Conservation (phyloP, 2,888 invertebrate species). For the Callyntrura sp. region DNA sequence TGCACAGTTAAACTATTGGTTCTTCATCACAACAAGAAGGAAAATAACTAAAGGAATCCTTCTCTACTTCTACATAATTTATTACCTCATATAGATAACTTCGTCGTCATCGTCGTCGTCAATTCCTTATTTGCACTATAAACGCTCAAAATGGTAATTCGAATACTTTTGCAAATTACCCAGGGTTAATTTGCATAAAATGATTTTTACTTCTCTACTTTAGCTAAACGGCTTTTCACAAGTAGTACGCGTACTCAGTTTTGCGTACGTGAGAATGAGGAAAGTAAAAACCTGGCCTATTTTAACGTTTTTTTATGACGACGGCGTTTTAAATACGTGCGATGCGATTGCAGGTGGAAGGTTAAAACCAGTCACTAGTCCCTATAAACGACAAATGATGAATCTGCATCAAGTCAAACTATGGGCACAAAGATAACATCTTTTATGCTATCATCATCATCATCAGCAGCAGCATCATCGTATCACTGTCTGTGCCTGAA, state of each 20-base stretch:
- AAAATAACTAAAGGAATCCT: not conserved
- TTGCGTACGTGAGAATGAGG: not conserved
- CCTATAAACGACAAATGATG: no score
- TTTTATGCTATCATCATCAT: no score
- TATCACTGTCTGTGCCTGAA: no score
- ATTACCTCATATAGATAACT: constrained; percentile 26
- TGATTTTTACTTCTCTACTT: not conserved
- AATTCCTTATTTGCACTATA: constrained; percentile 8
- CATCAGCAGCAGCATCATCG: no score
- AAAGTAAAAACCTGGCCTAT: not conserved
- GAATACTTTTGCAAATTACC: not conserved
- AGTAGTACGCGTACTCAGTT: not conserved
- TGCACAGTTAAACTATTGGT: not conserved
- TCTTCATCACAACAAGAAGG: not conserved
- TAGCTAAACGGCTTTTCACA: no score
- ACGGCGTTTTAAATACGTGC: not conserved
- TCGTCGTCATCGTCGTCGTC: not conserved
- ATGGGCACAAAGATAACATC: no score
- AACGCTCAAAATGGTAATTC: not conserved
- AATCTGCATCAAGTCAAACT: no score
- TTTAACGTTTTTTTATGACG: constrained; percentile 1
- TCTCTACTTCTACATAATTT: not conserved
- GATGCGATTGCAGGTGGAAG: not conserved
- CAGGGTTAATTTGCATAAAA: constrained; percentile 28
- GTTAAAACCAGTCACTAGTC: not conserved